phyloP scores from a whole-genome alignment of 2,888 invertebrate species.

The Caenorhabditis sp. region DNA sequence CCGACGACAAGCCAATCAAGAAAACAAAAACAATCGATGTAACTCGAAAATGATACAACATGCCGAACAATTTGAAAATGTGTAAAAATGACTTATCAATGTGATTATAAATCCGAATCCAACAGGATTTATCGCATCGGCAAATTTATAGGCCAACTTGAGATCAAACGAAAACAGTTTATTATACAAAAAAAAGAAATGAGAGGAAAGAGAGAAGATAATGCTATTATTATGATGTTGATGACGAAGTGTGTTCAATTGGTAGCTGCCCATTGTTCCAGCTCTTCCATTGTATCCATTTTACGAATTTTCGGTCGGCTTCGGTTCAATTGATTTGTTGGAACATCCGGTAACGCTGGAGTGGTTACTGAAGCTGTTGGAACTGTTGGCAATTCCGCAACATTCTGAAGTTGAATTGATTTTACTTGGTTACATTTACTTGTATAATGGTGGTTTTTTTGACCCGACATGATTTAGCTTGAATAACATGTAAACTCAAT shows the following conservation, averaged over 20 bases:
- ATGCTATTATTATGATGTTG: too few relatives aligned
- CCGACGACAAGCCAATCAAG: not conserved
- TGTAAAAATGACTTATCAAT: not conserved
- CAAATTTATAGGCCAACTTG: not conserved
- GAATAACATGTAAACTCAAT: too few relatives aligned
- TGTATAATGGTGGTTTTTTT: too few relatives aligned
- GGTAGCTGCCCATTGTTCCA: slow-evolving; percentile 58
- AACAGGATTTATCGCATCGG: not conserved
- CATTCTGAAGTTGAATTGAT: slow-evolving; percentile 15
- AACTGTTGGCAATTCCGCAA: slow-evolving; percentile 21
- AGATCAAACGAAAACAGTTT: not conserved
- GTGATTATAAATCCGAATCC: not conserved
- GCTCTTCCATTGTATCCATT: slow-evolving; percentile 50
- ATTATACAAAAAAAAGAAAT: not conserved
- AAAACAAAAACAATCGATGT: not conserved
- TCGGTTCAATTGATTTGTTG: slow-evolving; percentile 24
- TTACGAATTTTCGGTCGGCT: slow-evolving; percentile 35
- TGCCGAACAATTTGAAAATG: not conserved
- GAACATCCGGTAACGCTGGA: slow-evolving; percentile 31
- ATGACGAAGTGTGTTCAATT: slow-evolving; percentile 11
- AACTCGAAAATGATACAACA: not conserved
- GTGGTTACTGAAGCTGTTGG: slow-evolving; percentile 2
- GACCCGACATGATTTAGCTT: too few relatives aligned
- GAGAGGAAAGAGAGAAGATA: not conserved
- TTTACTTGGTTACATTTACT: too few relatives aligned